Percentiles rank a stretch among this genome's conserved stretches.
These are phyloP conservation scores for Porites lobata DNA, from an alignment of 92 coral and sea anemone genomes.

Conservation along the genomic window DNA sequence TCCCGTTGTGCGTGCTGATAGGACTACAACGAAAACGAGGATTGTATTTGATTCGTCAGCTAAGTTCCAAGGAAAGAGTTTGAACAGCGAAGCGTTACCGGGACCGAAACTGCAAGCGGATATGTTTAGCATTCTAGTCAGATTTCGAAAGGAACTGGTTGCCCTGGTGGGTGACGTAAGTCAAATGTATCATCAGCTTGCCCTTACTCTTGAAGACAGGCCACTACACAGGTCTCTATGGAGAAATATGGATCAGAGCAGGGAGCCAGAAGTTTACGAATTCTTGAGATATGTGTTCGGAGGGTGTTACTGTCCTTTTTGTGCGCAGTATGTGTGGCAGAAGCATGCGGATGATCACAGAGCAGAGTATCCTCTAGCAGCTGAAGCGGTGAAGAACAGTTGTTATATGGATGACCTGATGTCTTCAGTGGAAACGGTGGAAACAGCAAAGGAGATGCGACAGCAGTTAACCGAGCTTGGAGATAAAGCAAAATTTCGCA, in stretches of 20 bases:
- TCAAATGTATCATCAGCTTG: conserved; percentile 64
- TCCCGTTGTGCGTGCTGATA: conserved; percentile 44
- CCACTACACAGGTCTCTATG: conserved; percentile 60
- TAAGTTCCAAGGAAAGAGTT: conserved; percentile 19
- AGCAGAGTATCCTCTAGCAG: conserved; percentile 64
- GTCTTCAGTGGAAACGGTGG: conserved; percentile 60
- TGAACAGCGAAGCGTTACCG: conserved; percentile 57
- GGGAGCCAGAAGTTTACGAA: too few species aligned
- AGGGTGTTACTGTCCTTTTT: conserved; percentile 66
- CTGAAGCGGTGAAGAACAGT: conserved; percentile 56
- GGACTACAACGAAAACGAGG: neutral
- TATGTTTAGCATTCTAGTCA: conserved; percentile 33
- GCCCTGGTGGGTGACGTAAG: conserved; percentile 57
- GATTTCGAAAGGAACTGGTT: conserved; percentile 37
- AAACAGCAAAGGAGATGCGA: conserved; percentile 16
- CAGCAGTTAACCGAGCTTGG: conserved; percentile 66
- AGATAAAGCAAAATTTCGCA: conserved; percentile 66
- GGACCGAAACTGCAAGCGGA: conserved; percentile 66
- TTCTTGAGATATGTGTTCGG: conserved; percentile 26
- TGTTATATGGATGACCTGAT: conserved; percentile 77
- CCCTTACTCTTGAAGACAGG: conserved; percentile 41
- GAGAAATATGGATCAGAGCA: conserved; percentile 44
- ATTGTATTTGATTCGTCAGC: conserved; percentile 35
- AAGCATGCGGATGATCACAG: conserved; percentile 9
- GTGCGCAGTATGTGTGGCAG: conserved; percentile 4